Conservation (phyloP, 1,140 invertebrate genomes). For the Schlechtendalia chinensis region DNA sequence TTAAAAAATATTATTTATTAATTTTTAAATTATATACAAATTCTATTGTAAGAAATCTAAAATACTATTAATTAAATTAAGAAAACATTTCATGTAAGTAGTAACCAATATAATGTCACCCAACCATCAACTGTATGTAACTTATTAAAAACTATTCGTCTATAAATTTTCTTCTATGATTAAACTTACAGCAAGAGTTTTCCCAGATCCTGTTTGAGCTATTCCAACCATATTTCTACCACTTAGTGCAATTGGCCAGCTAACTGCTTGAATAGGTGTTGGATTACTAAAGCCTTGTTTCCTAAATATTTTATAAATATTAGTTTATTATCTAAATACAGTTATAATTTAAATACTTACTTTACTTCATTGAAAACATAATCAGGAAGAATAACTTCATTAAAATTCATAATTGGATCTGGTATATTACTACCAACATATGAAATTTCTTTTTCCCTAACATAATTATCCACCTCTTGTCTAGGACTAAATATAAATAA, state of each 20-base stretch:
- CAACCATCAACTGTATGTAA: too few relatives aligned
- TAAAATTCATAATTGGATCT: conserved; percentile 81
- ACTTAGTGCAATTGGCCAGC: conserved; percentile 89
- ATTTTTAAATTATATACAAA: too few relatives aligned
- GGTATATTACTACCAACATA: conserved; percentile 79
- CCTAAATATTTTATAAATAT: conserved; percentile 43
- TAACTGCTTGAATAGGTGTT: conserved; percentile 83
- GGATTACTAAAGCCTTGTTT: conserved; percentile 60
- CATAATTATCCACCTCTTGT: conserved; percentile 73
- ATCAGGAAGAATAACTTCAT: conserved; percentile 85
- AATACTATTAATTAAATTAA: too few relatives aligned
- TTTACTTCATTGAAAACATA: conserved; percentile 75
- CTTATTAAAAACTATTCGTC: too few relatives aligned
- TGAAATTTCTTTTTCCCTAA: conserved; percentile 78
- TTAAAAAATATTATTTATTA: background rate
- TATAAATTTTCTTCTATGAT: background rate
- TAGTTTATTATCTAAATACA: background rate
- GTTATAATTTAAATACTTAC: conserved; percentile 58
- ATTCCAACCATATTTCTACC: conserved; percentile 92
- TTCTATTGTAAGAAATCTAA: too few relatives aligned
- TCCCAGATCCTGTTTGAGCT: conserved; percentile 74
- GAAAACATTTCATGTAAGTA: background rate
- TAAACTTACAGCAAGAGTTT: conserved; percentile 60
- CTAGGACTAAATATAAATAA: conserved; percentile 54
- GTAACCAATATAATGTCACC: too few relatives aligned